Evolutionary conservation across 1,140 invertebrate genomes (phyloP), one percentile per base, ranked within the genome.

Genomic region (Ylistrum balloti): DNA sequence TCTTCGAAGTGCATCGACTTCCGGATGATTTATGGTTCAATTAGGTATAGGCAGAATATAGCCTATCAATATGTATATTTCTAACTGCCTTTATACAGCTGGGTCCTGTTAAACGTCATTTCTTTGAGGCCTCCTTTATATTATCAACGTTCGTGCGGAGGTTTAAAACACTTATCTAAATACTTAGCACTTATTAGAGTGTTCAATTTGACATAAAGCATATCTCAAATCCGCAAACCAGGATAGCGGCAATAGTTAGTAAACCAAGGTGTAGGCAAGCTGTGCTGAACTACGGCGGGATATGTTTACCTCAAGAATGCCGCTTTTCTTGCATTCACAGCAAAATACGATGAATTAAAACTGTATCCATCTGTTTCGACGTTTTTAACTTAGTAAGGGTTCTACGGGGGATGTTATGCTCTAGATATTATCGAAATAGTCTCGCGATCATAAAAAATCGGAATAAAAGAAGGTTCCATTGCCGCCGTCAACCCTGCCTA

Each of bases 101-200:
- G 56, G 0, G 17, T n/a, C 5, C 22, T 74, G 56, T 74, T 28
- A 74, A n/a, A n/a, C 11, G 56, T 74, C 56, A 28, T 74, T 5
- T 28, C 2, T 74, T 28, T 28, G 56, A 28, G 13, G 56, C 56
- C n/a, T 74, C 56, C 56, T 9, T n/a, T 28, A 74, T 74, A 74
- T 74, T 74, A 74, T 74, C 56, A 74, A 11, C 56, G 22, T 3
- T 74, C 56, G n/a, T 9, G 9, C 56, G 56, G 56, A 17, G 17
- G 56, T 74, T 74, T 74, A 74, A 74, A 74, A 74, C 56, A 74
- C 56, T 74, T 74, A 74, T 74, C 56, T 74, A 74, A 74, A 74
- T 74, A 74, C 56, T 74, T 74, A 74, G 56, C 56, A 74, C 56
- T 74, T 74, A 74, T 74, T 74, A 74, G 28, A 74, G 56, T 74